Percentiles rank a stretch among this genome's conserved stretches.
Conservation (phyloP, 1,140 invertebrate genomes). For the Mamestra configurata region DNA sequence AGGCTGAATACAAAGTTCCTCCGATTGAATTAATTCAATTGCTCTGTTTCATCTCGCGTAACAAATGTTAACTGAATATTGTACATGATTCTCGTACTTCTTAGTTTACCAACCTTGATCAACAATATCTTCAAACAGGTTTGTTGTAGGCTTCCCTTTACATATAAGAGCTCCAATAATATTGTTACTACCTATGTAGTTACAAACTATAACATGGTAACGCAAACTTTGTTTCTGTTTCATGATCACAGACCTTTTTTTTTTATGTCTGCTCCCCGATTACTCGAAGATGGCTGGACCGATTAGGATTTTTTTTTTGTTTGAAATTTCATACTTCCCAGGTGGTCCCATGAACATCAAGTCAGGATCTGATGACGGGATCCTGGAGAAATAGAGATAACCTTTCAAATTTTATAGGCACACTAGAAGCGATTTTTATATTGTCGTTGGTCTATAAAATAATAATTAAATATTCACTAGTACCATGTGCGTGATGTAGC, state of each 20-base stretch:
- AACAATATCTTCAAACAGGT: slow-evolving; percentile 37
- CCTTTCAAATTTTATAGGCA: too few species aligned
- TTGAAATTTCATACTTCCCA: too few species aligned
- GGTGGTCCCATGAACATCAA: too few species aligned
- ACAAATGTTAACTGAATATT: slow-evolving; percentile 77
- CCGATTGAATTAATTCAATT: slow-evolving; percentile 86
- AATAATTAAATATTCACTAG: background rate
- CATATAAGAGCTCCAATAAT: background rate
- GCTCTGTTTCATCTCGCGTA: slow-evolving; percentile 75
- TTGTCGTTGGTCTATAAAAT: background rate
- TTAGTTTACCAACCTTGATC: slow-evolving; percentile 39
- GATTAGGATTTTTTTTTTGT: too few species aligned
- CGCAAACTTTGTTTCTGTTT: too few species aligned
- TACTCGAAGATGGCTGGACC: too few species aligned
- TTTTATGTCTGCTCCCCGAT: too few species aligned
- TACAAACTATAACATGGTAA: background rate
- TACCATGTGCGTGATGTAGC: slow-evolving; percentile 6
- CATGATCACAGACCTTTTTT: too few species aligned
- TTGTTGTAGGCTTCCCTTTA: slow-evolving; percentile 27
- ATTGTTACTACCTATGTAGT: background rate
- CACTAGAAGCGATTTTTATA: too few species aligned
- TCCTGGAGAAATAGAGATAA: too few species aligned
- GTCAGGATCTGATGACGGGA: too few species aligned
- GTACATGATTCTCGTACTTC: slow-evolving; percentile 22
- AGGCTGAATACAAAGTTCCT: slow-evolving; percentile 78